These are phyloP conservation scores for Cuniculus paca DNA, from an alignment of 2,797 vertebrate species.

Conservation along the genomic window DNA sequence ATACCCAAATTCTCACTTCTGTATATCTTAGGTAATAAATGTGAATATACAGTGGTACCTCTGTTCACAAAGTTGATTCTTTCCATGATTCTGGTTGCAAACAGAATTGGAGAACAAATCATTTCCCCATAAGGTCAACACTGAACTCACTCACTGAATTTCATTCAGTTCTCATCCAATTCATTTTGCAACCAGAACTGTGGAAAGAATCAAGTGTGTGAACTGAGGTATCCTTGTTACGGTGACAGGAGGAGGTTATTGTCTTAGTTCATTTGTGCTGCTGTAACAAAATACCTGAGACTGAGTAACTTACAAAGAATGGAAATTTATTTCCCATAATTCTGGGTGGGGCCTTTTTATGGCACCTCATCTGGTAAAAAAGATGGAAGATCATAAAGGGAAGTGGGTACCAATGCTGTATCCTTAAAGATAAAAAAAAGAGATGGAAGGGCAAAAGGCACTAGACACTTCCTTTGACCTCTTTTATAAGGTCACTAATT, in stretches of 20 bases:
- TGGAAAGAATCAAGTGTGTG: neutral
- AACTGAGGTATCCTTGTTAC: neutral
- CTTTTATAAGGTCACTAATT: neutral
- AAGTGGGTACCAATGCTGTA: neutral
- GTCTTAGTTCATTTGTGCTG: neutral
- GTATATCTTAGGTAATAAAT: neutral
- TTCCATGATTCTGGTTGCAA: neutral
- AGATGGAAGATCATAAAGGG: neutral
- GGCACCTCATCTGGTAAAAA: neutral
- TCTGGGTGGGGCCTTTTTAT: neutral
- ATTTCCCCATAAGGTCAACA: neutral
- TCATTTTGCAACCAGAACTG: neutral
- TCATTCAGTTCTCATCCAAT: neutral
- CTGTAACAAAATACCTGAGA: neutral
- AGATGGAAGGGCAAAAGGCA: neutral
- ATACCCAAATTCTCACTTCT: neutral
- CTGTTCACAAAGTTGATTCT: neutral
- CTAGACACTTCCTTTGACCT: neutral
- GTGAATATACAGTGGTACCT: neutral
- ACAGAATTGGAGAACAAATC: neutral
- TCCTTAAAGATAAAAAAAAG: neutral
- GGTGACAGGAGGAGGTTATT: neutral
- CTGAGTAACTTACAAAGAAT: neutral
- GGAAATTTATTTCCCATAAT: neutral
- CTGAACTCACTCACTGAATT: neutral